Percentiles rank a stretch among this genome's conserved stretches.
Evolutionary conservation across 2,888 invertebrate species (phyloP).

Genomic region (Petrolisthes cinctipes): DNA sequence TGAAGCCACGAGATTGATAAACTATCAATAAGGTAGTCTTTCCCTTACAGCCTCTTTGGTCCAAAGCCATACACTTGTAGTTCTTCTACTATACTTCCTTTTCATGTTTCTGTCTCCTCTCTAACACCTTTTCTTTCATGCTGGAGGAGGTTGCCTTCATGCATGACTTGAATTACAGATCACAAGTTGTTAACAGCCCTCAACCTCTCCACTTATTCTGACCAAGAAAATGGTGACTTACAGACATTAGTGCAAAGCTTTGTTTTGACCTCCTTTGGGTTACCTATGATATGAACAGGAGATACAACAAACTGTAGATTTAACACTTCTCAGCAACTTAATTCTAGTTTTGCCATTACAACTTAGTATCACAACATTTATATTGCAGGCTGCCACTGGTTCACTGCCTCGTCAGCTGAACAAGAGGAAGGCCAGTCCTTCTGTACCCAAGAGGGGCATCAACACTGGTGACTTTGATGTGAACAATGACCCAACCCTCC

Average conservation of each 20-base stretch:
- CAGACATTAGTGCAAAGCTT: background rate
- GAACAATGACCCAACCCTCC: slow-evolving; percentile 16
- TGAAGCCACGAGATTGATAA: too few relatives aligned
- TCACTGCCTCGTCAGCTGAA: slow-evolving; percentile 63
- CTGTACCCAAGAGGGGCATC: slow-evolving; percentile 48
- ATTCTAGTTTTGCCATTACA: background rate
- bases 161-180: too few relatives aligned
- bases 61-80: too few relatives aligned
- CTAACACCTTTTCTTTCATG: too few relatives aligned
- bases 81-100: too few relatives aligned
- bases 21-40: too few relatives aligned
- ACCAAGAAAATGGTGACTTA: too few relatives aligned
- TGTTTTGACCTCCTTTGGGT: background rate
- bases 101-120: too few relatives aligned
- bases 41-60: too few relatives aligned
- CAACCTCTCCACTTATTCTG: too few relatives aligned
- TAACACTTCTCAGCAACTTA: background rate
- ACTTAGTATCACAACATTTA: background rate
- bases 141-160: too few relatives aligned
- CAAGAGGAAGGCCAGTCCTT: slow-evolving; percentile 50
- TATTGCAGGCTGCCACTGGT: slow-evolving; percentile 38
- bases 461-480: slow-evolving; percentile 60
- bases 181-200: too few relatives aligned
- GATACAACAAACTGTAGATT: background rate
- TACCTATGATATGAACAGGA: background rate